Conservation (phyloP, 2,888 invertebrate species). For the Dryadula phaetusa region DNA sequence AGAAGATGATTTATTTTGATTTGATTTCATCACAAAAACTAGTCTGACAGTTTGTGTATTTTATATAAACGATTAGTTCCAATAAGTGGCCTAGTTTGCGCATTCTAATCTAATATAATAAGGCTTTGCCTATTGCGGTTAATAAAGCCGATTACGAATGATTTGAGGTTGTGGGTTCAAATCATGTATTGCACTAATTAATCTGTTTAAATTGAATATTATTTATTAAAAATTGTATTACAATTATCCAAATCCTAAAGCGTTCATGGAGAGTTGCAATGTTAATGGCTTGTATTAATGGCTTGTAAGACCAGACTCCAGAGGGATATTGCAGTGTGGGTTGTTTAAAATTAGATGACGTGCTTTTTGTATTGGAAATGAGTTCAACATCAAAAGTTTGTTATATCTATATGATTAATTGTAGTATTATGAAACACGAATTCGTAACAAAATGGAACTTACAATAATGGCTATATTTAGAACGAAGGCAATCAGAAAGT, state of each 20-base stretch:
- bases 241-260: background rate
- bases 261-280: background rate
- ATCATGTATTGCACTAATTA: background rate
- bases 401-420: too few species aligned
- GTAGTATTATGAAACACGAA: too few species aligned
- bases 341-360: slow-evolving; percentile 6
- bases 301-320: slow-evolving; percentile 7
- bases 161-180: background rate
- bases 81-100: slow-evolving; percentile 5
- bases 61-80: background rate
- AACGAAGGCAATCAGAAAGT: background rate
- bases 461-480: background rate
- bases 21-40: too few species aligned
- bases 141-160: slow-evolving; percentile 4
- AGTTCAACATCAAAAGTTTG: background rate
- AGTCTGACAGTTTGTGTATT: too few species aligned
- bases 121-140: slow-evolving; percentile 5
- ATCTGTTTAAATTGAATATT: too few species aligned
- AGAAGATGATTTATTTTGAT: too few species aligned
- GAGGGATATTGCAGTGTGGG: slow-evolving; percentile 11
- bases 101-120: too few species aligned
- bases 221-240: background rate
- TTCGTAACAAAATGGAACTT: too few species aligned
- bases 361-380: background rate
- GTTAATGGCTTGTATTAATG: too few species aligned